Percentiles rank a stretch among this genome's conserved stretches.
Conservation (phyloP, 2,888 invertebrate species). For the Strigamia transsilvanica region DNA sequence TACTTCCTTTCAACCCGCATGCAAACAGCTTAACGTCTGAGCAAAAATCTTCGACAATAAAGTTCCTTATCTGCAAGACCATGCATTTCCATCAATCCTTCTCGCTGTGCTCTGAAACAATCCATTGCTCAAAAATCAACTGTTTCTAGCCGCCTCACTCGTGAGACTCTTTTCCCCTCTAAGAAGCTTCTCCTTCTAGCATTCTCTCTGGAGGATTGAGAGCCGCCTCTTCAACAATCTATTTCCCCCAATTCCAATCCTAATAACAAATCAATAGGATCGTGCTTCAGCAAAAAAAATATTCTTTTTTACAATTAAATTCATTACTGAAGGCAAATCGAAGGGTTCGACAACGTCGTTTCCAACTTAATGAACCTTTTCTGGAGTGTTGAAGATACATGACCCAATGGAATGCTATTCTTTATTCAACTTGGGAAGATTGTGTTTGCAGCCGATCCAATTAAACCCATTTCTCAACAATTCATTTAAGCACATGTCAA, state of each 20-base stretch:
- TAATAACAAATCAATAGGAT: conserved; percentile 2
- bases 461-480: conserved; percentile 2
- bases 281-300: not conserved
- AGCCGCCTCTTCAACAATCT: not conserved
- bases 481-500: conserved; percentile 32
- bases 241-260: not conserved
- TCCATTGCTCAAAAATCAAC: not conserved
- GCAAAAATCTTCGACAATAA: not conserved
- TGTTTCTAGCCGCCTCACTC: not conserved
- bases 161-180: not conserved
- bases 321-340: not conserved
- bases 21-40: not conserved
- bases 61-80: not conserved
- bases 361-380: conserved; percentile 12
- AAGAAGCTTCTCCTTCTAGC: not conserved
- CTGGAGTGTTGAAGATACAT: conserved; percentile 17
- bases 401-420: conserved; percentile 27
- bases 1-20: too few species aligned
- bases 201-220: not conserved
- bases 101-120: not conserved
- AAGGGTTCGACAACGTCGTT: not conserved
- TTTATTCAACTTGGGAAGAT: not conserved
- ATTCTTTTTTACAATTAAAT: not conserved
- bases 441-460: conserved; percentile 29
- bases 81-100: not conserved